phyloP scores from a whole-genome alignment of 2,113 vertebrate genomes.

The Dipodomys spectabilis region DNA sequence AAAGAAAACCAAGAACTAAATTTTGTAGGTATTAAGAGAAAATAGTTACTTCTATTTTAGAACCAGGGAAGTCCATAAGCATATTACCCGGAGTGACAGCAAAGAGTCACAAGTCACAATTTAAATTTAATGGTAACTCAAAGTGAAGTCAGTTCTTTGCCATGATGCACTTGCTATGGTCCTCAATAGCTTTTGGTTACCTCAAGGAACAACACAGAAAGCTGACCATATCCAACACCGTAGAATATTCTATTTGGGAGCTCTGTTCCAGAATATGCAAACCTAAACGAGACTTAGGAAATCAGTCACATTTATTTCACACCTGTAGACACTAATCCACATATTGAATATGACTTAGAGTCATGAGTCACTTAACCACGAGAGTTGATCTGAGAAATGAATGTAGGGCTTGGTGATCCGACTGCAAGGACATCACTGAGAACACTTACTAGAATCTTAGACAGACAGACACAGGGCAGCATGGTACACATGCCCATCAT shows the following conservation, averaged over 20 bases:
- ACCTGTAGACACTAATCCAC: background rate
- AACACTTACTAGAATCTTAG: background rate
- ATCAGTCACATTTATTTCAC: background rate
- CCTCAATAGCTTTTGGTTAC: no score
- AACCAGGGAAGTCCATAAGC: background rate
- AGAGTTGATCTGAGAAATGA: background rate
- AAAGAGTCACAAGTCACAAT: background rate
- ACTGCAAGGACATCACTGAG: background rate
- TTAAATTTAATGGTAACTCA: background rate
- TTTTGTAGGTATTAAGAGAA: background rate
- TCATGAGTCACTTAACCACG: background rate
- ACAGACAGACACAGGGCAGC: background rate
- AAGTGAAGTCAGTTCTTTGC: background rate
- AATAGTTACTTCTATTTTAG: background rate
- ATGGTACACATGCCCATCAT: no score
- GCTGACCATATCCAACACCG: rapidly evolving
- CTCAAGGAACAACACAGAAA: no score
- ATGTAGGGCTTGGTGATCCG: no score
- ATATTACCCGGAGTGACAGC: background rate
- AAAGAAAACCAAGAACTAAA: background rate
- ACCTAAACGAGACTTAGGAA: background rate
- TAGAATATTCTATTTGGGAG: background rate
- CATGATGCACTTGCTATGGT: background rate
- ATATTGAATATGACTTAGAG: background rate
- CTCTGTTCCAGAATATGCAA: background rate